Evolutionary conservation across 2,888 invertebrate species (phyloP), one percentile per base, ranked within the genome.

Genomic region (Galeopsomyia nigrocyanea): DNA sequence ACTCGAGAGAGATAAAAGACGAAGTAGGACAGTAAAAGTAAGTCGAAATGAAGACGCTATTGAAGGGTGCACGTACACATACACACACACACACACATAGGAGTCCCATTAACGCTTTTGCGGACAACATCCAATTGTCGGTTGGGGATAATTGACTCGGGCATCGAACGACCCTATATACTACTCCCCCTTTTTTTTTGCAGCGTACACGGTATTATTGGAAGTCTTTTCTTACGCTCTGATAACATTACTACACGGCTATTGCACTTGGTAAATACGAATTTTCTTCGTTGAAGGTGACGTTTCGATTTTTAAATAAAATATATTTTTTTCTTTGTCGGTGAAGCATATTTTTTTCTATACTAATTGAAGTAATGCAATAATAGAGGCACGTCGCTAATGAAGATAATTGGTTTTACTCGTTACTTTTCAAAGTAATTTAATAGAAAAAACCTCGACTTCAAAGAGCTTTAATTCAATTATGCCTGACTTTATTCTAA

Each of bases 81-180:
- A 56, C 61, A 26, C 26, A 5, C 26, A 26, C 26, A 26, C 5
- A 5, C 26, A 5, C 26, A 5, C 26, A 26, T 3, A 5, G 5
- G 62, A 71, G 71, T 71, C 66, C 66, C 56, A 71, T 71, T 66
- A 71, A 50, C 61, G 69, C 70, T 61, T 39, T 26, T 47, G 39
- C 17, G 61, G 60, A 56, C 49, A 14, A 39, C n/a, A 31, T 51
- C 21, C 46, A 68, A 68, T 68, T 68, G 72, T 72, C 53, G 51
- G 57, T 14, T 26, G 26, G 53, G 62, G 26, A 26, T 72, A 72
- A 72, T 72, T 72, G 72, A 61, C 57, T 58, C 61, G 63, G 56
- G 58, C 58, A 17, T 50, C 39, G 39, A 3, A 39, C 26, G 26
- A 26, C 26, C 26, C 26, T 26, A 39, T n/a, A n/a, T n/a, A n/a